Evolutionary conservation across 1,140 invertebrate genomes (phyloP), one percentile per base, ranked within the genome.

Genomic region (Mercenaria mercenaria): DNA sequence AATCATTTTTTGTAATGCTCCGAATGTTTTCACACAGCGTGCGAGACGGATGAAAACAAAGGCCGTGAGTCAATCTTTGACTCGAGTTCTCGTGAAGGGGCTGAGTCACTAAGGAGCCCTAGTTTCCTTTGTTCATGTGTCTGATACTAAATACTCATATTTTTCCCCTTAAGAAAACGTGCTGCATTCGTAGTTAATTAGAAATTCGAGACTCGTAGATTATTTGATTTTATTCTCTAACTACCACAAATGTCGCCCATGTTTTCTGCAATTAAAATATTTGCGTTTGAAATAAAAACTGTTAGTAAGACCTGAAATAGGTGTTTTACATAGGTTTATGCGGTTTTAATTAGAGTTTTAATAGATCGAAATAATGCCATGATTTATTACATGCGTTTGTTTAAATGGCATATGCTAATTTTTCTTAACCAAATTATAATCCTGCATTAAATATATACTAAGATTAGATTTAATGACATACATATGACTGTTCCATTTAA

Each of bases 21-120:
- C 26, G 43, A 37, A 50, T 56, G 50, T 56, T 79, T 79, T 79
- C 47, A 56, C 76, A 37, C 76, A 79, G 76, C 76, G 43, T 34
- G 47, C 67, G 76, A 79, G 47, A 52, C 56, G 2, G 29, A 15
- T 1, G 47, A 50, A 79, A 56, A 79, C 76, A 79, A 79, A 79
- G 47, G 50, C n/a, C 47, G 76, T 79, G 76, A 79, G 76, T 79
- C 76, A 79, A 79, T 37, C 13, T 37, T 79, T 79, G 47, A 79
- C 47, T 52, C 32, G 76, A 79, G 47, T 41, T 23, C n/a, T 79
- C 76, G 0, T 59, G 47, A 79, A 79, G 76, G 76, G 50, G 47
- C 76, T 79, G 76, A 79, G 43, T 79, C 76, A 79, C 76, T 23
- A 6, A 39, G 13, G 23, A 26, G 20, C 10, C 67, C 67, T 26